Base-by-base conservation (phyloP, 2,888 invertebrate species). In the Meghimatium bilineatum region DNA sequence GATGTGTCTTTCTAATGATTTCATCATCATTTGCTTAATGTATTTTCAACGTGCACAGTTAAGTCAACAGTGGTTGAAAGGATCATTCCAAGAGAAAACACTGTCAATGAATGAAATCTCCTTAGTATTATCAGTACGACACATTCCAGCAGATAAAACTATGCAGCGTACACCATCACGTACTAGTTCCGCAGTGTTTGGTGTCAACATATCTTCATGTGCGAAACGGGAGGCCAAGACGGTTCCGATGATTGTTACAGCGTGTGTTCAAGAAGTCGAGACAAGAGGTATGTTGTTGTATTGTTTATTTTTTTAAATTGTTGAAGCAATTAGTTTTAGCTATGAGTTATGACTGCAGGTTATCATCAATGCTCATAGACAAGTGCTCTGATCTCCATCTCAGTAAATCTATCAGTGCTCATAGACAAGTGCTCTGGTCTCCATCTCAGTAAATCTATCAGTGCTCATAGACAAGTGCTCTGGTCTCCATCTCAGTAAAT, bases 261-360 rank as follows among this genome's bases (percentile, higher is more conserved):
- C 97, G 82, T 98, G 98, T 93, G 96, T 98, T 86, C 95, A 97
- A 83, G 98, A 98, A 94, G 97, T 98, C 81, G 98, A 98, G 83
- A 88, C 86, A 74, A 86, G 90, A 89, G 91, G 91, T 90, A 80
- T 23, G 32, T 38, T 44, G 49, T 12, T 56, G 44, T 44, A 12
- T 44, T 44, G 12, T 44, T 44, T 44, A 44, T 44, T 44, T 8
- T 12, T 44, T n/a, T n/a, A n/a, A n/a, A n/a, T n/a, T n/a, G n/a
- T n/a, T n/a, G n/a, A n/a, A n/a, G n/a, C n/a, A n/a, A n/a, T n/a
- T n/a, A n/a, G n/a, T n/a, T n/a, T n/a, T n/a, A n/a, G n/a, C n/a
- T n/a, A n/a, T n/a, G n/a, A n/a, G n/a, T n/a, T n/a, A n/a, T n/a
- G n/a, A n/a, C n/a, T n/a, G n/a, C n/a, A n/a, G n/a, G n/a, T n/a